Base-by-base conservation (phyloP, 2,797 vertebrate genomes). In the Pyrrhura leucotis region DNA sequence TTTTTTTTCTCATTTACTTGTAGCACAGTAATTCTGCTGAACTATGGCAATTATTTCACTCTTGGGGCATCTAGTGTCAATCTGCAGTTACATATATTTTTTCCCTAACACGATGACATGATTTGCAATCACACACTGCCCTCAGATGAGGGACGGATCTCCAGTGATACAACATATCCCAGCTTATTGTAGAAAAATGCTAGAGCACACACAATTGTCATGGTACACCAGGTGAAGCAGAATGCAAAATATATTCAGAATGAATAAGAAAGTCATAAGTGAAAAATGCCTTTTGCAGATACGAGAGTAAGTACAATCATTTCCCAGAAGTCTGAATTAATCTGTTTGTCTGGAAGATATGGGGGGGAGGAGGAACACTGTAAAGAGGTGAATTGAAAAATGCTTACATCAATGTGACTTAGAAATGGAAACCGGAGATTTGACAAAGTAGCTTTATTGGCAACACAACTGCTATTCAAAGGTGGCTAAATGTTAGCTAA, bases 261-360 rank as follows among this genome's bases (percentile, higher is more conserved):
- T 22, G 1, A 91, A 42, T 50, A 84, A 6, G 6, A n/a, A 84
- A 78, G 15, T 68, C n/a, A 33, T 37, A 15, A 74, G 39, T 18
- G 29, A 44, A 62, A 86, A 95, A 88, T 37, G 39, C 20, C 29
- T 83, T 93, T 33, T 86, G 50, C 58, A 90, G 62, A 54, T 19
- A 83, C 9, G 9, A 47, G 26, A 89, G 48, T 29, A 59, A 63
- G 25, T 45, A 85, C 19, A 58, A 68, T 22, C 3, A 58, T 35
- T 71, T 65, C 33, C 48, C 48, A 80, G 28, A 81, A 78, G 33
- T 29, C 16, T 47, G 29, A 74, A 94, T 79, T 22, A 58, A 84
- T 61, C 40, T 80, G 18, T 72, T 85, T 86, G 50, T 61, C 47
- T 69, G n/a, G 17, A 61, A 93, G 56, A 58, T 35, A 33, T 56